phyloP scores from a whole-genome alignment of 1,140 invertebrate species.

The Drosophila pallidifrons region DNA sequence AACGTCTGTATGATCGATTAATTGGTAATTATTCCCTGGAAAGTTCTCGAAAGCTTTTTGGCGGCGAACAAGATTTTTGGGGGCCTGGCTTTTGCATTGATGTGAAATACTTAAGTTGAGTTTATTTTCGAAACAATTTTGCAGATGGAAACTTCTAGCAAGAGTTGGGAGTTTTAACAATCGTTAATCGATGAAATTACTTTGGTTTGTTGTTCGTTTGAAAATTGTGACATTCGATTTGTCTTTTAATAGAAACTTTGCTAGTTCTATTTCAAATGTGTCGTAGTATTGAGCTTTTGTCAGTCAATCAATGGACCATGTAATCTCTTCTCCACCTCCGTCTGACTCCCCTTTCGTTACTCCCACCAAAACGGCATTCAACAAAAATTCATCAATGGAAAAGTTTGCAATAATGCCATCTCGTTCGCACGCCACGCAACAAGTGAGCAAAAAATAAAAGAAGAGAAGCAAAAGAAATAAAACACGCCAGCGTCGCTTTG shows the following conservation, averaged over 20 bases:
- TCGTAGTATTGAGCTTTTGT: background rate
- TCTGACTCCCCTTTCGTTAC: background rate
- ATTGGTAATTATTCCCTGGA: conserved; percentile 31
- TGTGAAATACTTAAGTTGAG: no score
- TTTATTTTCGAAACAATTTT: no score
- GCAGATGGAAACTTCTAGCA: no score
- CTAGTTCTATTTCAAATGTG: background rate
- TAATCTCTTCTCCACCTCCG: background rate
- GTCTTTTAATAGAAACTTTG: background rate
- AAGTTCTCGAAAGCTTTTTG: conserved; percentile 61
- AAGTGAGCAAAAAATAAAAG: conserved; percentile 45
- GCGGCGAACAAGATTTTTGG: background rate
- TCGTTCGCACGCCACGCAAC: conserved; percentile 55
- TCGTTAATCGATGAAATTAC: no score
- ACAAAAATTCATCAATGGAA: conserved; percentile 78
- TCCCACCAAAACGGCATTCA: background rate
- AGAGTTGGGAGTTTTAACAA: no score
- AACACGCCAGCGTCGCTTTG: conserved; percentile 21
- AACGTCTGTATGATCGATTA: conserved; percentile 16
- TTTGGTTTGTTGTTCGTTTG: no score
- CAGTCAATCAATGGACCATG: conserved; percentile 34
- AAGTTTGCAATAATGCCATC: conserved; percentile 73
- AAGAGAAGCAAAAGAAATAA: conserved; percentile 5
- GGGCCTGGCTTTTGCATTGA: background rate
- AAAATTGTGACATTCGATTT: no score